A percentile compares a stretch with the other conserved stretches of the same genome.
Evolutionary conservation across 2,797 vertebrate species (phyloP).

Genomic region (Pempheris klunzingeri): DNA sequence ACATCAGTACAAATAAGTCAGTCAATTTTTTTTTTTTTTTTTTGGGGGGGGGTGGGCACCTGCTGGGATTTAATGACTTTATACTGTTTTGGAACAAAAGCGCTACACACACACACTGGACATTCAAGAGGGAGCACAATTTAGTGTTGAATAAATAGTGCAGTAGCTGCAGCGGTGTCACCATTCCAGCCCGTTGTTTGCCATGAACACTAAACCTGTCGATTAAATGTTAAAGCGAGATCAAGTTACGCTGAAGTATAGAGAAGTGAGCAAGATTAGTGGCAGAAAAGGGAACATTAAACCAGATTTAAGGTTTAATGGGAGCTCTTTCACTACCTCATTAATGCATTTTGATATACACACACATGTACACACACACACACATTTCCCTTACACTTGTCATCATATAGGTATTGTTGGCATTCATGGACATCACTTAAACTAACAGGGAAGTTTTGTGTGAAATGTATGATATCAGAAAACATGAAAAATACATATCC

Average conservation of each 20-base stretch:
- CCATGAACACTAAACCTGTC: conserved; percentile 37
- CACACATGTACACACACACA: not conserved
- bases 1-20: conserved; percentile 35
- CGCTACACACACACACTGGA: conserved; percentile 10
- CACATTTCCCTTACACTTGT: not conserved
- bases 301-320: conserved; percentile 13
- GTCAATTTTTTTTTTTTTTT: too few species aligned
- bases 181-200: not conserved
- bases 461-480: too few species aligned
- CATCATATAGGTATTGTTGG: not conserved
- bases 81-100: conserved; percentile 38
- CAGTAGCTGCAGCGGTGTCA: not conserved
- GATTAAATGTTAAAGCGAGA: conserved; percentile 45
- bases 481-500: not conserved
- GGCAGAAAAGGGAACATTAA: conserved; percentile 6
- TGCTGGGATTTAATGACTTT: conserved; percentile 36
- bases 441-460: not conserved
- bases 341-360: not conserved
- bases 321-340: not conserved
- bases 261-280: conserved; percentile 14
- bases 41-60: not conserved
- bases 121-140: conserved; percentile 16
- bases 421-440: not conserved
- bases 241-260: conserved; percentile 28
- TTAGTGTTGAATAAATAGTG: conserved; percentile 42